A percentile compares a stretch with the other conserved stretches of the same genome.
Conservation (phyloP, 2,113 vertebrate genomes). For the Nasalis larvatus region DNA sequence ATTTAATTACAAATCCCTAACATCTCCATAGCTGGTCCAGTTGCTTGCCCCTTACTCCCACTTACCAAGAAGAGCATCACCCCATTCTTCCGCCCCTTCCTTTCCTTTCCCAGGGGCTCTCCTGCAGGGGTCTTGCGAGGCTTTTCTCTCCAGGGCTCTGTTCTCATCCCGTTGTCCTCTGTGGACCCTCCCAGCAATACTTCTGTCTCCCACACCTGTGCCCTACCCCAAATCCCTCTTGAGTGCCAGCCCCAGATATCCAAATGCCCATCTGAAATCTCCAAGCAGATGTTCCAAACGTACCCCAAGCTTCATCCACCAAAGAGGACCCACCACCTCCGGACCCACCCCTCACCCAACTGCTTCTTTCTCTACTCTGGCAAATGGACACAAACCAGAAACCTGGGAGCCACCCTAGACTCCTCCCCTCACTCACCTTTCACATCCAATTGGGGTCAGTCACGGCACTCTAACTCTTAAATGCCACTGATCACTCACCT, state of each 20-base stretch:
- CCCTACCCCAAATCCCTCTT: not conserved
- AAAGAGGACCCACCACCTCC: not conserved
- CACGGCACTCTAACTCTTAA: fast-evolving
- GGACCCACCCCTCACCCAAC: fast-evolving
- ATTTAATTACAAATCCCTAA: not conserved
- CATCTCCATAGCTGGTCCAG: not conserved
- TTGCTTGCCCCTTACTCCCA: not conserved
- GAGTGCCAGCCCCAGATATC: not conserved
- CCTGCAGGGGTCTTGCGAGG: fast-evolving
- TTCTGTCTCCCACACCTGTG: not conserved
- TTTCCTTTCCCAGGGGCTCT: not conserved
- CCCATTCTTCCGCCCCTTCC: fast-evolving
- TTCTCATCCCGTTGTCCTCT: not conserved
- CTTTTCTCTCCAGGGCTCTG: fast-evolving
- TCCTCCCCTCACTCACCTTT: not conserved
- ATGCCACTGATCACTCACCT: fast-evolving
- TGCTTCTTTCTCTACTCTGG: fast-evolving
- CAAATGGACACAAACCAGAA: fast-evolving
- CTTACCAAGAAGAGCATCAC: fast-evolving
- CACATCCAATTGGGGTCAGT: not conserved
- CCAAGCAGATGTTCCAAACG: not conserved
- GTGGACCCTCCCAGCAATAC: not conserved
- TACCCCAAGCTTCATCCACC: too few relatives aligned
- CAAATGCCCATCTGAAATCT: not conserved
- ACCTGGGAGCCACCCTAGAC: fast-evolving